A percentile compares a stretch with the other conserved stretches of the same genome.
Conservation (phyloP, 2,797 vertebrate genomes). For the Poeciliopsis turneri region DNA sequence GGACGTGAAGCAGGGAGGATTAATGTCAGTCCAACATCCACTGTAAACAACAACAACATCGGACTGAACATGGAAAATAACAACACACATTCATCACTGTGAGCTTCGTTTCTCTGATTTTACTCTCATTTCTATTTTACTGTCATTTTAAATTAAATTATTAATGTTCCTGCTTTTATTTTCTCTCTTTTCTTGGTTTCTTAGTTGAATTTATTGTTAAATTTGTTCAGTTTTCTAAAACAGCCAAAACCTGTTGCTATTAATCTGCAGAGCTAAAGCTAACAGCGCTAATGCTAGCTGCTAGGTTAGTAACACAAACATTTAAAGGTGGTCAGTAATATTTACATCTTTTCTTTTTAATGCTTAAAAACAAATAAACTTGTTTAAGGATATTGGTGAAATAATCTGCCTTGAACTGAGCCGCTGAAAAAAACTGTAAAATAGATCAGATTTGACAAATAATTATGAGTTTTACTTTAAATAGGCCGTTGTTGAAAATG, state of each 20-base stretch:
- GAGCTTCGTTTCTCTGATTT: background rate
- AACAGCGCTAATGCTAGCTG: background rate
- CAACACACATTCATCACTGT: background rate
- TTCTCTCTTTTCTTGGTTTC: background rate
- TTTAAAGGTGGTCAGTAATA: background rate
- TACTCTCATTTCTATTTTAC: background rate
- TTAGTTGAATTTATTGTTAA: background rate
- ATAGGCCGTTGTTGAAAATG: no score
- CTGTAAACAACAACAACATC: constrained; percentile 7
- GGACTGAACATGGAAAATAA: background rate
- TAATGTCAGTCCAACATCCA: background rate
- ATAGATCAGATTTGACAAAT: no score
- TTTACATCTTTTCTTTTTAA: background rate
- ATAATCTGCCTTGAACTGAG: no score
- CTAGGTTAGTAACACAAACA: background rate
- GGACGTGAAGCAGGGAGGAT: constrained; percentile 14
- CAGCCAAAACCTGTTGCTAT: background rate
- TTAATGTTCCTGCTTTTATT: background rate
- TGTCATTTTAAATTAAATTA: background rate
- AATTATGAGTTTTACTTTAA: no score
- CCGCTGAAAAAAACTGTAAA: no score
- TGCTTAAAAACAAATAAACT: background rate
- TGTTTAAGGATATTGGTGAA: background rate
- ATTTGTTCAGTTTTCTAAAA: background rate
- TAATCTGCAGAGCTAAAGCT: background rate